Conservation (phyloP, 2,888 invertebrate genomes). For the Nymphalis polychloros region DNA sequence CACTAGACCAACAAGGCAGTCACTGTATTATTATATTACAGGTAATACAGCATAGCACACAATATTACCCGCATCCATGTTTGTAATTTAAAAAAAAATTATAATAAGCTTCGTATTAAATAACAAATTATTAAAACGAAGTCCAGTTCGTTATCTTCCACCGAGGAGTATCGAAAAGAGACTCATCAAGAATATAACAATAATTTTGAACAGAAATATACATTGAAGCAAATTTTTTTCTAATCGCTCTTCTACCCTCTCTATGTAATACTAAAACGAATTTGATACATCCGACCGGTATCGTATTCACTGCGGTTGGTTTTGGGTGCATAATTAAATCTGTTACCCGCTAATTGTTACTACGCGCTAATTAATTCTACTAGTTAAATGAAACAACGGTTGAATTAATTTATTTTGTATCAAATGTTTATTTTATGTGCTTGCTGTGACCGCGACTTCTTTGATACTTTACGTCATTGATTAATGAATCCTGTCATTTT, state of each 20-base stretch:
- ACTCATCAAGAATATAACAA: too few species aligned
- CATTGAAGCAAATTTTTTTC: too few species aligned
- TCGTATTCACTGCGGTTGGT: constrained; percentile 20
- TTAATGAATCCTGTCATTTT: background rate
- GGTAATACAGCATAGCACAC: too few species aligned
- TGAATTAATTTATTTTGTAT: constrained; percentile 5
- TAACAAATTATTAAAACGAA: too few species aligned
- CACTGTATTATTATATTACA: too few species aligned
- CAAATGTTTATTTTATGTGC: background rate
- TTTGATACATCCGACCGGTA: background rate
- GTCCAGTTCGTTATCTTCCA: too few species aligned
- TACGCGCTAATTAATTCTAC: constrained; percentile 19
- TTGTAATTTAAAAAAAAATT: too few species aligned
- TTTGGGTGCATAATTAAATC: constrained; percentile 29
- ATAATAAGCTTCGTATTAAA: too few species aligned
- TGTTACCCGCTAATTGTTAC: constrained; percentile 20
- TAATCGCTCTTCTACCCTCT: background rate
- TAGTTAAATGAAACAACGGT: constrained; percentile 11
- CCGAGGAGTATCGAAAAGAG: too few species aligned
- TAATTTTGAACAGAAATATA: too few species aligned
- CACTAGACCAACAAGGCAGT: too few species aligned
- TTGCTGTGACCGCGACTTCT: background rate
- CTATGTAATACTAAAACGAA: constrained; percentile 7
- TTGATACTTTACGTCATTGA: background rate
- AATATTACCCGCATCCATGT: too few species aligned